Conservation (phyloP, 2,888 invertebrate species). For the Mythimna loreyi region DNA sequence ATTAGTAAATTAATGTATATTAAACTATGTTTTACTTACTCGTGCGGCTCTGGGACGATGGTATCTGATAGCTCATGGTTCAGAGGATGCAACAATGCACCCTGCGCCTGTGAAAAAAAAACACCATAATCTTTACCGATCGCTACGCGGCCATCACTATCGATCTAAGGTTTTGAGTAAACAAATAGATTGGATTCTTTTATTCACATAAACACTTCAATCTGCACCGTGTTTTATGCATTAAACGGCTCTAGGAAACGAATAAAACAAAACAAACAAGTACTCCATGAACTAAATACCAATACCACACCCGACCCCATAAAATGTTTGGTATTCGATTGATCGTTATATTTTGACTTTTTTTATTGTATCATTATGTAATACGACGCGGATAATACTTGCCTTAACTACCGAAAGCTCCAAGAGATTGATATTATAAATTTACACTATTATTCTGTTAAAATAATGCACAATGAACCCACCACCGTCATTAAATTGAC, state of each 20-base stretch:
- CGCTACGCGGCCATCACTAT: conserved; percentile 75
- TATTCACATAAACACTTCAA: conserved; percentile 70
- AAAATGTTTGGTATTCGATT: conserved; percentile 70
- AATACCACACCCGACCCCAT: conserved; percentile 83
- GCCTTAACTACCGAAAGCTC: conserved; percentile 77
- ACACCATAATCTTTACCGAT: conserved; percentile 70
- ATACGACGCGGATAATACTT: conserved; percentile 56
- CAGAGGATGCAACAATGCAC: conserved; percentile 91
- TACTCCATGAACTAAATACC: conserved; percentile 86
- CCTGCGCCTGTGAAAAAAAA: conserved; percentile 90
- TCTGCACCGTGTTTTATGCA: conserved; percentile 67
- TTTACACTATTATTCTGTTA: conserved; percentile 69
- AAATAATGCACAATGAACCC: conserved; percentile 74
- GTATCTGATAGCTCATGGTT: conserved; percentile 97
- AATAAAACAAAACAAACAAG: conserved; percentile 86
- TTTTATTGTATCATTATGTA: conserved; percentile 8
- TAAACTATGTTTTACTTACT: conserved; percentile 92
- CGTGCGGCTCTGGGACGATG: conserved; percentile 94
- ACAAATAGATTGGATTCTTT: conserved; percentile 40
- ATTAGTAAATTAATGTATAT: conserved; percentile 1
- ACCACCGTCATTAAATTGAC: conserved; percentile 85
- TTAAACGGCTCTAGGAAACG: conserved; percentile 69
- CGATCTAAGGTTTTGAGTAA: conserved; percentile 67
- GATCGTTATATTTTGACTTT: conserved; percentile 39
- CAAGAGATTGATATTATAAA: conserved; percentile 68